Percentiles rank a stretch among this genome's conserved stretches.
These are phyloP conservation scores for Tyto alba DNA, from an alignment of 2,113 vertebrate species.

Conservation along the genomic window DNA sequence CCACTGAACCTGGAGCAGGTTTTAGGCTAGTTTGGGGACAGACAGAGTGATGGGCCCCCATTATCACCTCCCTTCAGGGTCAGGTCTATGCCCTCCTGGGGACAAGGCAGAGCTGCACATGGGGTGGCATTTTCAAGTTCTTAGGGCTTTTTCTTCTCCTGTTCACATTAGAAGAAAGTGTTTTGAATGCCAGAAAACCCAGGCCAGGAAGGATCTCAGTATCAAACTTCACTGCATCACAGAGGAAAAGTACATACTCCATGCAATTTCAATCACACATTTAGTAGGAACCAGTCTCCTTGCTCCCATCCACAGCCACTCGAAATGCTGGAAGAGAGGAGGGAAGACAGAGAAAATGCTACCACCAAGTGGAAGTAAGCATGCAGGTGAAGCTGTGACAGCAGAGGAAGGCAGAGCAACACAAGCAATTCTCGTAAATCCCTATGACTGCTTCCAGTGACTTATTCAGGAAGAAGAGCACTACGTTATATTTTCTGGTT, in stretches of 20 bases:
- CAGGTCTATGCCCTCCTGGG: background rate
- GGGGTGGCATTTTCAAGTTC: background rate
- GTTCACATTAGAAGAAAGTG: rapidly evolving
- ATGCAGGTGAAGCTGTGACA: background rate
- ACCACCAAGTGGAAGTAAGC: background rate
- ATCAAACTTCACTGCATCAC: background rate
- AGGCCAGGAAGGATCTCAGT: background rate
- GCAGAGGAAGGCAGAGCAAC: background rate
- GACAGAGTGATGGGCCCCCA: rapidly evolving
- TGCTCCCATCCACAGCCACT: rapidly evolving
- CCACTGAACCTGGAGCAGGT: background rate
- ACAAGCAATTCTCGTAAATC: rapidly evolving
- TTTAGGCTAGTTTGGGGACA: rapidly evolving
- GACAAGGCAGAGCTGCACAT: background rate
- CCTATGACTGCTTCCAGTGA: rapidly evolving
- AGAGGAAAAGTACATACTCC: rapidly evolving
- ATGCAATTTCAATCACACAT: rapidly evolving
- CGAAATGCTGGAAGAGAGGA: background rate
- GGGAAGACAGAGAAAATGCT: slow-evolving; percentile 25
- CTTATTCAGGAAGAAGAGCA: background rate
- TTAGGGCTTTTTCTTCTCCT: background rate
- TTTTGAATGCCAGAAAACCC: background rate
- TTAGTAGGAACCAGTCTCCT: background rate
- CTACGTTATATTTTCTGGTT: rapidly evolving
- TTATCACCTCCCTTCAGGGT: background rate